These are phyloP conservation scores for Perca fluviatilis DNA, from an alignment of 2,113 vertebrate species.

Conservation along the genomic window DNA sequence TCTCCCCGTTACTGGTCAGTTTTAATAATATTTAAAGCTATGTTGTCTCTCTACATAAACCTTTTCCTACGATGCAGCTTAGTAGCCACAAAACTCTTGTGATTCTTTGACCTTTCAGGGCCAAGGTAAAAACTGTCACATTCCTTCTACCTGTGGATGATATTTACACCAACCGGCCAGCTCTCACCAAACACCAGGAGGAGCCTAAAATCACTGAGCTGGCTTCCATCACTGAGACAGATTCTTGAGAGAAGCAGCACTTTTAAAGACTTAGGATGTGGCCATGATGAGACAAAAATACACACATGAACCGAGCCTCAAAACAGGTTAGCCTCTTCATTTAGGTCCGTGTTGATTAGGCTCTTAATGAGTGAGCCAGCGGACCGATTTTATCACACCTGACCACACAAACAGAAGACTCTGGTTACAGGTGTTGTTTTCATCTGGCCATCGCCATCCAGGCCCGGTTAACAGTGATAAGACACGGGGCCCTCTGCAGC, in stretches of 20 bases:
- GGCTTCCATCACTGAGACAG: constrained; percentile 85
- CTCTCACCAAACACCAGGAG: constrained; percentile 75
- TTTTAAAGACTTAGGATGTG: constrained; percentile 15
- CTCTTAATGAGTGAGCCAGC: constrained; percentile 56
- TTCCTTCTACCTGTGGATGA: constrained; percentile 91
- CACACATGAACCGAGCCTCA: constrained; percentile 23
- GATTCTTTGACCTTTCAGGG: constrained; percentile 76
- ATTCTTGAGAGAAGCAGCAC: constrained; percentile 70
- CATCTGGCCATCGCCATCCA: constrained; percentile 67
- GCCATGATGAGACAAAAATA: neutral
- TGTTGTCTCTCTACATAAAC: neutral
- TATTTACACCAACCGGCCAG: constrained; percentile 85
- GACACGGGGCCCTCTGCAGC: constrained; percentile 21
- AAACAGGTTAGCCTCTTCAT: constrained; percentile 35
- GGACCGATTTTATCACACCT: constrained; percentile 79
- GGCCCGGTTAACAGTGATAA: constrained; percentile 51
- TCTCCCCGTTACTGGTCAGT: neutral
- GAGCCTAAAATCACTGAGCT: constrained; percentile 79
- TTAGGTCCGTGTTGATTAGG: constrained; percentile 54
- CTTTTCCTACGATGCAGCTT: neutral
- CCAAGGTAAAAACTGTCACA: constrained; percentile 93
- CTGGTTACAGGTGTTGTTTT: constrained; percentile 83
- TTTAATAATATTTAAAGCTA: neutral
- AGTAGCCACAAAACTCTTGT: neutral
- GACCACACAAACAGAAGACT: constrained; percentile 75